These are phyloP conservation scores for Phymastichus coffea DNA, from an alignment of 1,140 invertebrate genomes.

Conservation along the genomic window DNA sequence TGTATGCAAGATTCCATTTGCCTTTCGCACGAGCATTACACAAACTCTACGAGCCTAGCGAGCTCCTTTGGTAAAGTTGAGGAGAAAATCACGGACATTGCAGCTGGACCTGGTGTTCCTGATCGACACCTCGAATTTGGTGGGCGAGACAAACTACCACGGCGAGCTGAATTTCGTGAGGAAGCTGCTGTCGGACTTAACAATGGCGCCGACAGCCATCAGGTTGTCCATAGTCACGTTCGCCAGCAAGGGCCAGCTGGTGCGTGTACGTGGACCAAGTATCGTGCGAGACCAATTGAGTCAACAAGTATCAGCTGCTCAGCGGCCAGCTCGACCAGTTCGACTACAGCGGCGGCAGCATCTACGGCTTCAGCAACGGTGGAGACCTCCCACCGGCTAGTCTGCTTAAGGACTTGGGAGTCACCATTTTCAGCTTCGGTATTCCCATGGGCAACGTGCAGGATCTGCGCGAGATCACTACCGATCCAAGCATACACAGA, in stretches of 20 bases:
- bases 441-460: constrained; percentile 69
- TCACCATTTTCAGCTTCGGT: constrained; percentile 69
- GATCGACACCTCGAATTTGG: constrained; percentile 69
- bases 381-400: constrained; percentile 65
- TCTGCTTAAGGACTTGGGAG: constrained; percentile 57
- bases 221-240: constrained; percentile 69
- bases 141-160: constrained; percentile 67
- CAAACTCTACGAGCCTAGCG: too few relatives aligned
- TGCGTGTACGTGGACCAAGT: constrained; percentile 67
- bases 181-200: constrained; percentile 71
- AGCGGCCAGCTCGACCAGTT: constrained; percentile 64
- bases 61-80: too few relatives aligned
- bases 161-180: constrained; percentile 72
- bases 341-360: constrained; percentile 67
- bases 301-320: constrained; percentile 66
- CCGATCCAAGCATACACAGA: constrained; percentile 64
- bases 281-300: constrained; percentile 49
- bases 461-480: constrained; percentile 68
- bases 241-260: constrained; percentile 56
- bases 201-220: constrained; percentile 64
- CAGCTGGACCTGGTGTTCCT: constrained; percentile 69
- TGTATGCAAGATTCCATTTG: too few relatives aligned
- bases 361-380: constrained; percentile 74
- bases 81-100: too few relatives aligned
- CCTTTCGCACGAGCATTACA: too few relatives aligned